Percentiles rank a stretch among this genome's conserved stretches.
phyloP scores from a whole-genome alignment of 92 coral and sea anemone species.

The Bergia sp. region DNA sequence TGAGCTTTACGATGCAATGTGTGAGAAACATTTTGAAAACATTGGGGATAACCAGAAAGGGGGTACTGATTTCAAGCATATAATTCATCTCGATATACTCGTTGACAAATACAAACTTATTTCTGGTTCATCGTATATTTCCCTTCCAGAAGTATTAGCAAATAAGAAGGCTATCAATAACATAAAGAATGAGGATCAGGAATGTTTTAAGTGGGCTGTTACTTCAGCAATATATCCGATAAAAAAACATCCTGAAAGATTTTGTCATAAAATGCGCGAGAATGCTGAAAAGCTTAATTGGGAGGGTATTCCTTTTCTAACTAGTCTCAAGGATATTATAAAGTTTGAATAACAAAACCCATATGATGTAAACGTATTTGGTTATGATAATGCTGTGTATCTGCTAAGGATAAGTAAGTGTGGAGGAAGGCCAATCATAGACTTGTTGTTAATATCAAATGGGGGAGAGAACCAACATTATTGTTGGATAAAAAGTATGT shows the following conservation, averaged over 20 bases:
- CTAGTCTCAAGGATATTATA: background rate
- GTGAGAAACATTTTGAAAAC: background rate
- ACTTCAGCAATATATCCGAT: background rate
- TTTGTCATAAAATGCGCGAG: background rate
- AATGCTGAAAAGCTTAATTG: constrained; percentile 17
- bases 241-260: background rate
- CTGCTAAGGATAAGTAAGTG: background rate
- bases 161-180: background rate
- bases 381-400: background rate
- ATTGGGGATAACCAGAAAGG: background rate
- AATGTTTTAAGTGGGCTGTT: background rate
- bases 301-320: background rate
- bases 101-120: background rate
- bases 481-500: background rate
- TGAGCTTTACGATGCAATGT: background rate
- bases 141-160: background rate
- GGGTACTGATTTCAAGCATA: background rate
- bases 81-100: background rate
- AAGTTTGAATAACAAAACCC: constrained; percentile 10
- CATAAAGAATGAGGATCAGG: background rate
- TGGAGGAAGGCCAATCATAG: background rate
- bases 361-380: background rate
- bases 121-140: background rate
- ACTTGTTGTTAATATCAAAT: background rate
- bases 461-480: background rate